Evolutionary conservation across 2,113 vertebrate species (phyloP).

Genomic region (Vombatus ursinus): DNA sequence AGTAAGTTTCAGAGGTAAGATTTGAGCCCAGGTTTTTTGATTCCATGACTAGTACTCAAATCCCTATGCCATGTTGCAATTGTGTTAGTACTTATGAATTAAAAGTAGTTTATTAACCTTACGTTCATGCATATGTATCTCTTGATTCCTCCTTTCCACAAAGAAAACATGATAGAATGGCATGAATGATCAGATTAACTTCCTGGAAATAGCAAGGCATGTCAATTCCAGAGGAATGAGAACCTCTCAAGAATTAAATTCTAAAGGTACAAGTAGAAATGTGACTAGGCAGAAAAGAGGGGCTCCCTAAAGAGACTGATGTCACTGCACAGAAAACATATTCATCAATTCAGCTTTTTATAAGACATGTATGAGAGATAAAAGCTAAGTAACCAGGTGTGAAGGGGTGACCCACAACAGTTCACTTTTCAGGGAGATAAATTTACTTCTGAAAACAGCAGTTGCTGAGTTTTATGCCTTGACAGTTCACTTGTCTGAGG

Average conservation of each 20-base stretch:
- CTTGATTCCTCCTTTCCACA: neutral
- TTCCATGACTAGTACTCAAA: neutral
- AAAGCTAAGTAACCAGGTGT: neutral
- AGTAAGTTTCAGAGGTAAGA: neutral
- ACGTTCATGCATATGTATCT: neutral
- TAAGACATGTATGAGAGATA: neutral
- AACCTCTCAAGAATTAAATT: no score
- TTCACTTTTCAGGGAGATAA: neutral
- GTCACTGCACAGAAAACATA: neutral
- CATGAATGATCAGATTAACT: neutral
- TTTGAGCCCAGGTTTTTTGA: neutral
- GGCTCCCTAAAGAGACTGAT: neutral
- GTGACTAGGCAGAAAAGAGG: neutral
- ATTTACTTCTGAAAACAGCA: neutral
- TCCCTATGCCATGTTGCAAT: neutral
- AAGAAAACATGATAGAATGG: neutral
- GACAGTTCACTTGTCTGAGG: neutral
- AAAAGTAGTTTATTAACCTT: neutral
- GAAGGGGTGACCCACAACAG: neutral
- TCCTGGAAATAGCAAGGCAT: neutral
- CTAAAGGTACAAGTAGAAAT: no score
- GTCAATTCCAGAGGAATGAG: neutral
- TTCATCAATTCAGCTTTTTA: neutral
- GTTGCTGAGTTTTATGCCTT: neutral
- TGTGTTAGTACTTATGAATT: neutral